A percentile compares a stretch with the other conserved stretches of the same genome.
Evolutionary conservation across 2,888 invertebrate genomes (phyloP).

Genomic region (Petrolisthes cinctipes): DNA sequence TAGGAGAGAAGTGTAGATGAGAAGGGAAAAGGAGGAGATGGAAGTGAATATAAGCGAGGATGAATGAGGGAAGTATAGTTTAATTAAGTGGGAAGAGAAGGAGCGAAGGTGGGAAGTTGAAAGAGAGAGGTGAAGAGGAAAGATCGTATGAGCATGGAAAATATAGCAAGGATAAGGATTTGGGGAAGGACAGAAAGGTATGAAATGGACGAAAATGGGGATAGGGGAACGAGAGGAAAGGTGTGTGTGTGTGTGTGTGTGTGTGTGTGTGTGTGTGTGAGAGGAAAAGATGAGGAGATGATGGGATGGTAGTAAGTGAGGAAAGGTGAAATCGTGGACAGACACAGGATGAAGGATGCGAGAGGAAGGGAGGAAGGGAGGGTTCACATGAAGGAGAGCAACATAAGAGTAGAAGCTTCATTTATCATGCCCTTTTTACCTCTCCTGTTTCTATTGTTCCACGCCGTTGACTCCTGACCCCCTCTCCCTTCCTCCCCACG

Average conservation of each 20-base stretch:
- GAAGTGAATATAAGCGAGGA: too few species aligned
- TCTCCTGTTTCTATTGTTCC: constrained; percentile 31
- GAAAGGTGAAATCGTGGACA: background rate
- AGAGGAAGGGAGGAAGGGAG: constrained; percentile 14
- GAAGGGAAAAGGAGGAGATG: background rate
- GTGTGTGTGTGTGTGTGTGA: background rate
- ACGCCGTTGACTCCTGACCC: background rate
- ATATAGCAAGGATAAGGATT: too few species aligned
- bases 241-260: constrained; percentile 4
- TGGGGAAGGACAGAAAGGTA: too few species aligned
- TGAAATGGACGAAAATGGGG: background rate
- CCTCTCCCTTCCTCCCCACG: background rate
- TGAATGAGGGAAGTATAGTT: too few species aligned
- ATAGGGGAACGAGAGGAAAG: background rate
- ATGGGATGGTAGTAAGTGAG: background rate
- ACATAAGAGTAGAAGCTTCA: constrained; percentile 34
- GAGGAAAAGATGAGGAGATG: background rate
- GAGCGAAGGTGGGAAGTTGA: too few species aligned
- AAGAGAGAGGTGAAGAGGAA: too few species aligned
- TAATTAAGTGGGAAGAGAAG: too few species aligned
- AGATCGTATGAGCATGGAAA: too few species aligned
- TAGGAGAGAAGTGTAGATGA: background rate
- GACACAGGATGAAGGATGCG: too few species aligned
- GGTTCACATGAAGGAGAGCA: too few species aligned
- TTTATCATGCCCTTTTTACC: constrained; percentile 53